Base-by-base conservation (phyloP, 1,140 invertebrate species). In the Calliopsis andreniformis region DNA sequence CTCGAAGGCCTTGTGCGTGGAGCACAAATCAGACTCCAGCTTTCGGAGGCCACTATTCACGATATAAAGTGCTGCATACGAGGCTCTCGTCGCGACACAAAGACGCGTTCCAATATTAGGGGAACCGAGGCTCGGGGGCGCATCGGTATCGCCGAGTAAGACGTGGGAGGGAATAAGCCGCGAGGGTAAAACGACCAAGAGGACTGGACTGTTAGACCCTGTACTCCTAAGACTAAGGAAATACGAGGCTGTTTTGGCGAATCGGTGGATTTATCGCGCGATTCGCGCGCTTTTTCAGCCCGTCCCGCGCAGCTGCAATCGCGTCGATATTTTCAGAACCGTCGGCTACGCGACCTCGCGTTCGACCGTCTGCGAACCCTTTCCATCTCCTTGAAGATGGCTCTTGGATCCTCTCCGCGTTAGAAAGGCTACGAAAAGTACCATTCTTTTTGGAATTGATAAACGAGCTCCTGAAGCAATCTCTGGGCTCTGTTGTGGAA, bases 231-330 rank as follows among this genome's bases (percentile, higher is more conserved):
- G n/a, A 5, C 49, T 12, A 53, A 20, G 32, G 35, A 67, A 35
- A 67, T 67, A 67, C 49, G 64, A 67, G 64, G 47, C 32, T 67
- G 49, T 67, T 67, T 67, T 67, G 64, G 64, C 64, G 64, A 67
- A 67, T 67, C 47, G 32, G 30, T 16, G 45, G 49, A 67, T 67
- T 67, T 67, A 53, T 67, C 32, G 64, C 12, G 32, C 32, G 20
- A 20, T 55, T 67, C 49, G 32, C 56, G n/a, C 49, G n/a, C 30
- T 66, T 66, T 55, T 67, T 67, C 64, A 63, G 42, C 23, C 28
- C 23, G 20, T 5, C 12, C 5, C 3, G 16, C 61, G 20, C 39
- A 18, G 8, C 20, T 25, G 39, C 32, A 35, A 39, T 59, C n/a
- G 39, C 39, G 39, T 51, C 32, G 51, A 69, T 53, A 59, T 59